Conservation (phyloP, 2,113 vertebrate genomes). For the Cathartes aura region DNA sequence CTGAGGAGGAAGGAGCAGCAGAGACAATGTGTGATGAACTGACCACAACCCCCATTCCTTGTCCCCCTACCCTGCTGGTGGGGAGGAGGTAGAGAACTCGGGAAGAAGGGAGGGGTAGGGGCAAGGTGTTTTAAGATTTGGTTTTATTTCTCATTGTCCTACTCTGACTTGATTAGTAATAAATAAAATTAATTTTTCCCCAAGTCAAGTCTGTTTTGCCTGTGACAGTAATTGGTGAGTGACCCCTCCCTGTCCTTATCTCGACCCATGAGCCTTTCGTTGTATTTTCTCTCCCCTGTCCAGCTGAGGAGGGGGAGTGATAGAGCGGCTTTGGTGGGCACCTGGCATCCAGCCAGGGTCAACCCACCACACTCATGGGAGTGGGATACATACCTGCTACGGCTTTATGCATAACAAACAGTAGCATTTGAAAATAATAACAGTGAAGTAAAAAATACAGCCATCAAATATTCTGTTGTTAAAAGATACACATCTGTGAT, state of each 20-base stretch:
- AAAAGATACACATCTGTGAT: not conserved
- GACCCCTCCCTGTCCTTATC: not conserved
- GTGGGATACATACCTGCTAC: fast-evolving
- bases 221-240: fast-evolving
- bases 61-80: fast-evolving
- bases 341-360: not conserved
- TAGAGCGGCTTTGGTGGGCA: not conserved
- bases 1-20: not conserved
- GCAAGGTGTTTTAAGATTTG: not conserved
- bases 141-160: not conserved
- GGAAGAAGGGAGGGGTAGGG: not conserved
- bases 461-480: not conserved
- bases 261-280: not conserved
- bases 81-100: not conserved
- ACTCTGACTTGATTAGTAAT: not conserved
- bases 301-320: not conserved
- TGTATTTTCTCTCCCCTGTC: not conserved
- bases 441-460: not conserved
- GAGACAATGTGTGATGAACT: not conserved
- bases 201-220: not conserved
- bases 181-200: not conserved
- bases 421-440: not conserved
- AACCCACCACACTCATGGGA: not conserved
- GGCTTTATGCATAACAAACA: not conserved
- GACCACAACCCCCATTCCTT: not conserved